Evolutionary conservation across 2,797 vertebrate species (phyloP), one percentile per base, ranked within the genome.

Genomic region (Luscinia megarhynchos): DNA sequence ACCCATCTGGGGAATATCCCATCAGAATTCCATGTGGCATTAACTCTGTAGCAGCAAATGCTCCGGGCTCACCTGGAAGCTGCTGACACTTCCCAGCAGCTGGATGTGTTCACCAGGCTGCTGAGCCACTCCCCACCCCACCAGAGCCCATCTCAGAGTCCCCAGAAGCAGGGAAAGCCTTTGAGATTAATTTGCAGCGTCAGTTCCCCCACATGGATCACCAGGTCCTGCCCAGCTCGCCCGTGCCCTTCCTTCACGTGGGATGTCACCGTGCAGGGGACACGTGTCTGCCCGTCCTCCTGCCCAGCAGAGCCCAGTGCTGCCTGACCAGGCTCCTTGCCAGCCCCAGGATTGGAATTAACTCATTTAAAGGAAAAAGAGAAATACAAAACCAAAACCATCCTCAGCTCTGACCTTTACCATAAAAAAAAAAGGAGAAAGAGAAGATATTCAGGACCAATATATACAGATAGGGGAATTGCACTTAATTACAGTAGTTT

Each of bases 401-500:
- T 76, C 88, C 82, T 94, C 89, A 88, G 77, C 89, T 97, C 93
- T 94, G 94, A 96, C 96, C 92, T 97, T 97, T 95, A 97, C 95
- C 77, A 95, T 59, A 51, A 51, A 54, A 36, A 30, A 38, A 13
- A 3, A 12, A 2, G 13, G 14, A 81, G 72, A 85, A 91, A 87
- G 53, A 77, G 61, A 75, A 90, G 85, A 93, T 27, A 64, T 70
- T 93, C 11, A 64, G 69, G 87, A 94, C 38, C 95, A 93, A 95
- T 97, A 98, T 98, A 94, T 97, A 98, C 97, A 98, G 43, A 94
- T 59, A 40, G 89, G 90, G 84, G 85, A 95, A 98, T 98, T 98
- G 98, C 98, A 98, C 98, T 98, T 97, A 97, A 98, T 98, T 98
- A 97, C 97, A 97, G 93, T 90, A 94, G 94, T 97, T 98, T 98